Evolutionary conservation across 2,113 vertebrate genomes (phyloP), one percentile per base, ranked within the genome.

Genomic region (Smithornis capensis): DNA sequence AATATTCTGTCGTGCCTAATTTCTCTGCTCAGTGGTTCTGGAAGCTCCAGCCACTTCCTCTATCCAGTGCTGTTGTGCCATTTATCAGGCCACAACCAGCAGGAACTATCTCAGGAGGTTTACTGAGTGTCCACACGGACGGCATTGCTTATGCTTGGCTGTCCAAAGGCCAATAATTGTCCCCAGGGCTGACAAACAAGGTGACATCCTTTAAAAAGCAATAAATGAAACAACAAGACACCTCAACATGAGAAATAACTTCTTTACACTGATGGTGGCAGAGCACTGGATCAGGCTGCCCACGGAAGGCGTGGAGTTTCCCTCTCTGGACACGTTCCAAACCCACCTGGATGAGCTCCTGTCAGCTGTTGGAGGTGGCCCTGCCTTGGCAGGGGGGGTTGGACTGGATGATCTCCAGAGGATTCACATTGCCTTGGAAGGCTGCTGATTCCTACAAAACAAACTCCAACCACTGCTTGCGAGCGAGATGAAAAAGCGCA

Each of bases 401-500:
- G 49, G 22, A 14, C 63, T 23, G 23, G 22, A 19, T 3, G 8
- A 49, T 21, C 24, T 15, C 85, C 57, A 64, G 65, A 9, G 1
- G 35, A 12, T 37, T 14, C 6, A 9, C 37, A 0, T 0, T 2
- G 33, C 47, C 50, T 37, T 8, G 18, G 35, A 40, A 16, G 0
- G 11, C 56, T 9, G 24, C 44, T 2, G 38, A 29, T 13, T 15
- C 29, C 27, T 8, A 16, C 24, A 5, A 13, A 4, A 33, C 21
- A 4, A 19, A 59, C 27, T 16, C 35, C 70, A 45, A 19, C 8
- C 45, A 6, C 31, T 25, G 0, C 67, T 18, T 12, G 33, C 57
- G 3, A 10, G 10, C 0, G 31, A 22, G 25, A 4, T 6, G 35
- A n/a, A 33, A 38, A 57, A 12, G 37, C 4, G 2, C 0, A 19